These are phyloP conservation scores for Ascidia mentula DNA, from an alignment of 23 tunicate species.

Conservation along the genomic window DNA sequence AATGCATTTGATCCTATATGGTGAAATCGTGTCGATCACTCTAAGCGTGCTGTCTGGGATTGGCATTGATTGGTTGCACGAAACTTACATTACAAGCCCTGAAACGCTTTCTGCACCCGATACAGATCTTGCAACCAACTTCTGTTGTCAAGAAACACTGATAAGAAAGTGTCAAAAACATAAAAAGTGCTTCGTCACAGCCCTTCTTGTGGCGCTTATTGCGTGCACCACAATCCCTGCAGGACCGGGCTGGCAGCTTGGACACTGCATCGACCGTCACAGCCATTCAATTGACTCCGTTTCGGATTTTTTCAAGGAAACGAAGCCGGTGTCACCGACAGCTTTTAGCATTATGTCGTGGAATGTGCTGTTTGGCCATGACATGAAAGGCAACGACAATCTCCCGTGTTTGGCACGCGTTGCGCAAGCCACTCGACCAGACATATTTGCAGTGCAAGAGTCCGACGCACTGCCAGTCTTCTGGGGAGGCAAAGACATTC, in stretches of 20 bases:
- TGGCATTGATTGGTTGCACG: background rate
- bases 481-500: slow-evolving; percentile 92
- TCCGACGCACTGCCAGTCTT: slow-evolving; percentile 62
- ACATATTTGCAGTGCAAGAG: slow-evolving; percentile 75
- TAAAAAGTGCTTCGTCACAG: background rate
- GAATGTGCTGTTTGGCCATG: slow-evolving; percentile 81
- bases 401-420: slow-evolving; percentile 38
- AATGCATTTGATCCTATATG: background rate
- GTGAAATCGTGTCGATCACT: background rate
- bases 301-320: background rate
- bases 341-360: slow-evolving; percentile 48
- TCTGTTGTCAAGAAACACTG: background rate
- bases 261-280: slow-evolving; percentile 5
- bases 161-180: background rate
- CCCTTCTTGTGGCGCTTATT: background rate
- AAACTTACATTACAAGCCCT: background rate
- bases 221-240: background rate
- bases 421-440: slow-evolving; percentile 26
- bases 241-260: background rate
- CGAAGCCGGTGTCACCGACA: background rate
- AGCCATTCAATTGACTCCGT: background rate
- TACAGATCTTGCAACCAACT: background rate
- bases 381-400: slow-evolving; percentile 48
- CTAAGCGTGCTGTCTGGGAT: background rate
- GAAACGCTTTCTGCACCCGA: too few species aligned